A percentile compares a stretch with the other conserved stretches of the same genome.
Evolutionary conservation across 2,113 vertebrate species (phyloP).

Genomic region (Psammodynastes pulverulentus): DNA sequence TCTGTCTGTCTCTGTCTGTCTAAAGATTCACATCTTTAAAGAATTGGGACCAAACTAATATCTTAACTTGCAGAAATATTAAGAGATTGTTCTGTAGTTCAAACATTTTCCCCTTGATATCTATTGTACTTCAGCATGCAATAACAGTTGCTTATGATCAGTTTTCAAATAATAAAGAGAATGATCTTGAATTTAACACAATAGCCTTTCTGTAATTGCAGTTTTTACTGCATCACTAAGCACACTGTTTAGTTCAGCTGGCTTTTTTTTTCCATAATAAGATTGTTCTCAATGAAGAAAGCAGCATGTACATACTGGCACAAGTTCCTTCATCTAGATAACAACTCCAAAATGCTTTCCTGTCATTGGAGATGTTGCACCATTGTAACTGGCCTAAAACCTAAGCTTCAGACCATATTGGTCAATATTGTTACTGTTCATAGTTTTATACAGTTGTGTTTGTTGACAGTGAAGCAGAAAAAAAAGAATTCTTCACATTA

Average conservation of each 20-base stretch:
- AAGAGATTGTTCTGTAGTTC: not conserved
- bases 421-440: not conserved
- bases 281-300: not conserved
- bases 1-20: not conserved
- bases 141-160: not conserved
- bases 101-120: not conserved
- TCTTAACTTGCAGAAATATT: not conserved
- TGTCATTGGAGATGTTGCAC: not conserved
- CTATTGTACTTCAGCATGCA: not conserved
- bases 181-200: not conserved
- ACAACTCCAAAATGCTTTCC: not conserved
- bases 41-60: not conserved
- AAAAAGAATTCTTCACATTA: not conserved
- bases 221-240: not conserved
- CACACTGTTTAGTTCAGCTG: not conserved
- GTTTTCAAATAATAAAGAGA: not conserved
- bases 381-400: not conserved
- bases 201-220: not conserved
- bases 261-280: not conserved
- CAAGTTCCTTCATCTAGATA: not conserved
- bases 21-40: not conserved
- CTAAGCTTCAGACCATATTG: not conserved
- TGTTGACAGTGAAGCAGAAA: not conserved
- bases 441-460: not conserved
- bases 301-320: not conserved